Percentiles rank a stretch among this genome's conserved stretches.
phyloP scores from a whole-genome alignment of 2,888 invertebrate genomes.

The Melinaea menophilus region DNA sequence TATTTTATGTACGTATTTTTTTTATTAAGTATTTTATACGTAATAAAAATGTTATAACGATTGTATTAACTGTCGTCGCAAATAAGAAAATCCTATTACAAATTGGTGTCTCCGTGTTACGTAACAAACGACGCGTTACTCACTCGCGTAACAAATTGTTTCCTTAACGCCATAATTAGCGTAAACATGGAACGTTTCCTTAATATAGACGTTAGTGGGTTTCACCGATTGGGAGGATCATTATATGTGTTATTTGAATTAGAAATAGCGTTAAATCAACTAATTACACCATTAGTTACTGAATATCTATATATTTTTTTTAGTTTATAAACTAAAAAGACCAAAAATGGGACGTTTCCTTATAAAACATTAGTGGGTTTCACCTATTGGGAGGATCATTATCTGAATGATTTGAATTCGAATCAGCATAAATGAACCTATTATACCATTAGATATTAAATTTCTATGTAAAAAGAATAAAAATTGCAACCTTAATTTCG shows the following conservation, averaged over 20 bases:
- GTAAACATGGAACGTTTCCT: conserved; percentile 1
- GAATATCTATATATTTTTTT: too few relatives aligned
- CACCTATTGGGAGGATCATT: not conserved
- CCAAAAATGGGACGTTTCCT: not conserved
- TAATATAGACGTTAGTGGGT: not conserved
- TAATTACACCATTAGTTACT: too few relatives aligned
- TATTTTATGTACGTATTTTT: not conserved
- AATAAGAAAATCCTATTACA: not conserved
- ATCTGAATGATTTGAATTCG: not conserved
- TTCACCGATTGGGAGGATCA: not conserved
- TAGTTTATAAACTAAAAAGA: too few relatives aligned
- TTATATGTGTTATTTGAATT: not conserved
- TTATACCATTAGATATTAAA: too few relatives aligned
- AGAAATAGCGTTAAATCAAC: too few relatives aligned
- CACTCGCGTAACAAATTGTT: not conserved
- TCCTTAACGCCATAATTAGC: not conserved
- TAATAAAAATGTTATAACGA: not conserved
- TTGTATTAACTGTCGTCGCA: not conserved
- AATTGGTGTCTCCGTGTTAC: not conserved
- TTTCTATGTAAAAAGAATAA: not conserved
- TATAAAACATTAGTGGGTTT: not conserved
- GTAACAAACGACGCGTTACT: not conserved
- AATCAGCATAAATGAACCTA: too few relatives aligned
- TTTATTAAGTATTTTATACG: not conserved
- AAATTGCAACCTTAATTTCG: not conserved